Percentiles rank a stretch among this genome's conserved stretches.
Conservation (phyloP, 2,797 vertebrate genomes). For the Helarctos malayanus region DNA sequence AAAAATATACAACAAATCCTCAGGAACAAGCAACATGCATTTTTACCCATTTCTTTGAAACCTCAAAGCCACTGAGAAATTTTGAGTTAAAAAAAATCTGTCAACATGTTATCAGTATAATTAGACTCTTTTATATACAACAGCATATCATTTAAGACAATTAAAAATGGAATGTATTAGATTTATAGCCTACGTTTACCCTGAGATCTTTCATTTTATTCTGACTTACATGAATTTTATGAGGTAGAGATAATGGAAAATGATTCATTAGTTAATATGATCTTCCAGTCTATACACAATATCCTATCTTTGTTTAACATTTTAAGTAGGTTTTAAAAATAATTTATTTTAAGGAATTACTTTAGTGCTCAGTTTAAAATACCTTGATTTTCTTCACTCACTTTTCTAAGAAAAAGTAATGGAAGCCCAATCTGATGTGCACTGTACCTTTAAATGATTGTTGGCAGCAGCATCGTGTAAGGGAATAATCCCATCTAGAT, state of each 20-base stretch:
- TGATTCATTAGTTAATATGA: background rate
- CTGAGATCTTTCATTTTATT: conserved; percentile 20
- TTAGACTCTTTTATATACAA: background rate
- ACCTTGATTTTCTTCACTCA: conserved; percentile 50
- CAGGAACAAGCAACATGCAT: conserved; percentile 51
- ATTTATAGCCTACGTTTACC: conserved; percentile 37
- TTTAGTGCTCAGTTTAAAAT: conserved; percentile 64
- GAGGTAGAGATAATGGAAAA: conserved; percentile 31
- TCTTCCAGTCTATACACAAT: conserved; percentile 33
- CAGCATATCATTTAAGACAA: background rate
- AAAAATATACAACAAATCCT: background rate
- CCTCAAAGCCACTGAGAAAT: conserved; percentile 23
- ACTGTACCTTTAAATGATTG: conserved; percentile 91
- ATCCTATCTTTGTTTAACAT: conserved; percentile 47
- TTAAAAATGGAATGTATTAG: conserved; percentile 31
- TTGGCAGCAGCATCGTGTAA: conserved; percentile 91
- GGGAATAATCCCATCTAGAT: conserved; percentile 89
- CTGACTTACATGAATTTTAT: background rate
- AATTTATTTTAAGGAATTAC: conserved; percentile 51
- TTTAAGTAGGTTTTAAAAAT: conserved; percentile 57
- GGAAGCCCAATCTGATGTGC: background rate
- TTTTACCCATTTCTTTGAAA: conserved; percentile 27
- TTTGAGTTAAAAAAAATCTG: background rate
- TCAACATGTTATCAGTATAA: conserved; percentile 1
- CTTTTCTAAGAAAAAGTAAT: conserved; percentile 59